Evolutionary conservation across 1,140 invertebrate species (phyloP).

Genomic region (Hycleus phaleratus): DNA sequence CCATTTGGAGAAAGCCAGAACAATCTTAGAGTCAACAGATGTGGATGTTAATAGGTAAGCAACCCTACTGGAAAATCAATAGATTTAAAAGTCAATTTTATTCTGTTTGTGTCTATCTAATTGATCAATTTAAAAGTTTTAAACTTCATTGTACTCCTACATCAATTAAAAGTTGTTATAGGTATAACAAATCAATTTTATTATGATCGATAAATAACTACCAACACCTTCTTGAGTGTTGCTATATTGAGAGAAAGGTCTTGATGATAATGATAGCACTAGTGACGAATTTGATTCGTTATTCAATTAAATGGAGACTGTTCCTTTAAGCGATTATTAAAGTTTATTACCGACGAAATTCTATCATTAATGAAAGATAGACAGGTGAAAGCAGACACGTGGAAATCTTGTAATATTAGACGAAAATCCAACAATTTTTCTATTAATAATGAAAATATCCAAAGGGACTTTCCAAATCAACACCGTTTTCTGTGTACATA

Average conservation of each 20-base stretch:
- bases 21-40: conserved; percentile 82
- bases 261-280: too few species aligned
- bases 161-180: too few species aligned
- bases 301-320: conserved; percentile 5
- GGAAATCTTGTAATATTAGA: too few species aligned
- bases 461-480: too few species aligned
- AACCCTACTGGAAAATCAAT: not conserved
- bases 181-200: too few species aligned
- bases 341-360: conserved; percentile 9
- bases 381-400: not conserved
- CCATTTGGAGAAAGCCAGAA: conserved; percentile 80
- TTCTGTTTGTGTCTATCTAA: not conserved
- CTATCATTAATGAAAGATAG: conserved; percentile 6
- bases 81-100: not conserved
- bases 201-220: too few species aligned
- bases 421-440: too few species aligned
- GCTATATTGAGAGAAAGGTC: too few species aligned
- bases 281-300: not conserved
- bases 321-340: not conserved
- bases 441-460: too few species aligned
- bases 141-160: too few species aligned
- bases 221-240: too few species aligned
- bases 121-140: not conserved
- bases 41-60: conserved; percentile 86
- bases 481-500: too few species aligned